A percentile compares a stretch with the other conserved stretches of the same genome.
Evolutionary conservation across 2,113 vertebrate genomes (phyloP).

Genomic region (Larimichthys polyactis): DNA sequence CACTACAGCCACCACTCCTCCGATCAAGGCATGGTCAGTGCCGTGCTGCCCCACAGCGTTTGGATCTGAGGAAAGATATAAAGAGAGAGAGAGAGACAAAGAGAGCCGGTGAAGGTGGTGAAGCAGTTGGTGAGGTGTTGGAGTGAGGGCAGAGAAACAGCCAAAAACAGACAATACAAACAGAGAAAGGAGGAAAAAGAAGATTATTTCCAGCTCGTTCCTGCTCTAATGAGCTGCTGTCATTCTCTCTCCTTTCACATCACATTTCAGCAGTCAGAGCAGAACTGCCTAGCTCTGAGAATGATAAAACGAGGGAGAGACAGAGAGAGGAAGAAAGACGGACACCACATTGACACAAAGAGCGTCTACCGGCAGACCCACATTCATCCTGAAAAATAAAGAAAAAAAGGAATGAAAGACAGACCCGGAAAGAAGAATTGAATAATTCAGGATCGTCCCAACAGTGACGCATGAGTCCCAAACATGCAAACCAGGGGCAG

Average conservation of each 20-base stretch:
- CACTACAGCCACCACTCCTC: conserved; percentile 98
- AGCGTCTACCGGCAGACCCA: conserved; percentile 54
- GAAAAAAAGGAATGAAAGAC: conserved; percentile 63
- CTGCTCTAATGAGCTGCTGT: conserved; percentile 67
- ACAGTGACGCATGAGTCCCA: conserved; percentile 56
- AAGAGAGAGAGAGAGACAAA: conserved; percentile 48
- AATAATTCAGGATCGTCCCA: conserved; percentile 76
- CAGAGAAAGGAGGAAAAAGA: conserved; percentile 58
- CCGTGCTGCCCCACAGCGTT: conserved; percentile 92
- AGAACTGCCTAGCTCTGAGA: conserved; percentile 53
- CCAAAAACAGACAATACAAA: conserved; percentile 58
- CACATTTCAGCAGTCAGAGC: conserved; percentile 47
- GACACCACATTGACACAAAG: conserved; percentile 56
- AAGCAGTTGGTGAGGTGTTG: conserved; percentile 36
- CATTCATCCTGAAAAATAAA: conserved; percentile 63
- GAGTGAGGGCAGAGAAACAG: conserved; percentile 39
- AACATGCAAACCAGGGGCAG: conserved; percentile 73
- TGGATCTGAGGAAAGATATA: conserved; percentile 87
- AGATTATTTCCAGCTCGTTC: conserved; percentile 69
- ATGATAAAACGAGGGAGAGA: conserved; percentile 58
- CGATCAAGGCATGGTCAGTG: conserved; percentile 97
- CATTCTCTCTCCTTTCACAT: conserved; percentile 59
- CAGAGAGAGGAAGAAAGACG: conserved; percentile 38
- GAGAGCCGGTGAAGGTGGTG: conserved; percentile 31
- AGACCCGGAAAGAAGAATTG: conserved; percentile 46